Conservation (phyloP, 2,888 invertebrate species). For the Ctenicera cuprea region DNA sequence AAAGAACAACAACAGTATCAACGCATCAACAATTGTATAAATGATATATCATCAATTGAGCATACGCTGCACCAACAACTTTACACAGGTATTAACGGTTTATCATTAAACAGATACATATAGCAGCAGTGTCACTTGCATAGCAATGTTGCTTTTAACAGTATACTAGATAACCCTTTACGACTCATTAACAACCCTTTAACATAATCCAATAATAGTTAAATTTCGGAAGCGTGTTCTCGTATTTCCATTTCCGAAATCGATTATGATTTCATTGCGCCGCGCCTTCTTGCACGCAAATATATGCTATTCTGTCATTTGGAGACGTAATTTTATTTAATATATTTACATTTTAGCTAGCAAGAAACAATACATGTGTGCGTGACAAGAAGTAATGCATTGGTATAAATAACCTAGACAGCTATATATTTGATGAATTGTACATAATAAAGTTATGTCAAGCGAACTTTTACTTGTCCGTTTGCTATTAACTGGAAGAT, state of each 20-base stretch:
- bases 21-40: no score
- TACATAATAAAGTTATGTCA: constrained; percentile 23
- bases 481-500: constrained; percentile 17
- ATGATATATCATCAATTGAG: no score
- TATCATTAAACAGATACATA: no score
- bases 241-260: constrained; percentile 12
- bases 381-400: constrained; percentile 24
- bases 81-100: no score
- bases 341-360: constrained; percentile 19
- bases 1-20: no score
- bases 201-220: no score
- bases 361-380: constrained; percentile 17
- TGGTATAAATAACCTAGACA: constrained; percentile 19
- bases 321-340: constrained; percentile 3
- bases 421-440: constrained; percentile 28
- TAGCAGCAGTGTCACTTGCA: no score
- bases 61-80: no score
- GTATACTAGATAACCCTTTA: no score
- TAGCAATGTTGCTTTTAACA: no score
- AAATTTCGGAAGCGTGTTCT: not conserved
- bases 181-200: no score
- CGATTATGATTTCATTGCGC: constrained; percentile 5
- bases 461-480: constrained; percentile 29
- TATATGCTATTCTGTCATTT: constrained; percentile 3
- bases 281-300: not conserved